These are phyloP conservation scores for Rousettus leschenaultii DNA, from an alignment of 2,113 vertebrate genomes.

Conservation along the genomic window DNA sequence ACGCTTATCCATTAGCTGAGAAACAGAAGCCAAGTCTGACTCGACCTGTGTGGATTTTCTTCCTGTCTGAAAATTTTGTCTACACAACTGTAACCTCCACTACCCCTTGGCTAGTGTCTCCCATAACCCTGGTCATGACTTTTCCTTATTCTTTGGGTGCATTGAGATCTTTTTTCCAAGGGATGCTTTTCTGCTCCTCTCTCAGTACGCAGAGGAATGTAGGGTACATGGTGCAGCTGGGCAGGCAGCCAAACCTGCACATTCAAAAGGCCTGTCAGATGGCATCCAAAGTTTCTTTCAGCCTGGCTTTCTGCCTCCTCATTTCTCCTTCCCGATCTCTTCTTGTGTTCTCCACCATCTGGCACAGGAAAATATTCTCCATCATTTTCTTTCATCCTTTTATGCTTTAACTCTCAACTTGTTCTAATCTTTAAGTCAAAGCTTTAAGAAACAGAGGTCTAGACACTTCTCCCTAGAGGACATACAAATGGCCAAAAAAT, in stretches of 20 bases:
- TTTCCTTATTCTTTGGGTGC: background rate
- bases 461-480: no score
- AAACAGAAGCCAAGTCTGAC: background rate
- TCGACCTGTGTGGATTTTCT: background rate
- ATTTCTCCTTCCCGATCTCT: background rate
- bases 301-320: background rate
- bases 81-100: background rate
- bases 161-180: background rate
- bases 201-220: background rate
- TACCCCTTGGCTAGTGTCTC: background rate
- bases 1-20: background rate
- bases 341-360: background rate
- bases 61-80: background rate
- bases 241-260: conserved; percentile 41
- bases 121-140: background rate
- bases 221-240: background rate
- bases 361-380: background rate
- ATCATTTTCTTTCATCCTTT: conserved; percentile 8
- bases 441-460: background rate
- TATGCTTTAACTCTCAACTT: background rate
- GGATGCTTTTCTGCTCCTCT: background rate
- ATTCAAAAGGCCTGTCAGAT: conserved; percentile 65
- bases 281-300: conserved; percentile 40
- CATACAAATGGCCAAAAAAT: no score
- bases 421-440: background rate